phyloP scores from a whole-genome alignment of 2,797 vertebrate species.

The Dendrocincla tyrannina region DNA sequence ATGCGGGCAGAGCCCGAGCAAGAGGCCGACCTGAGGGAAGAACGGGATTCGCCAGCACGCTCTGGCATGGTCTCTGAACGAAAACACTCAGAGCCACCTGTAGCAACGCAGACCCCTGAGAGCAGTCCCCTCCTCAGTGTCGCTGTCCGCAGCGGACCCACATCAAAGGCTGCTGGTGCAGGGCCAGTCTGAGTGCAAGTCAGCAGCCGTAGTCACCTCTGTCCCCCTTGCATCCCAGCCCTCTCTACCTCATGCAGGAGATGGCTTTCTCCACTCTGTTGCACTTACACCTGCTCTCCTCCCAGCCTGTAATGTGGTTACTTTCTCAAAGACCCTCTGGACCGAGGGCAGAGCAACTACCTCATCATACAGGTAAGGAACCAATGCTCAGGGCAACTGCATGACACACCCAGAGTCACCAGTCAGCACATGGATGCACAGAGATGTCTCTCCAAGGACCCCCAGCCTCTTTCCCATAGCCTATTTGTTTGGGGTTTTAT shows the following conservation, averaged over 20 bases:
- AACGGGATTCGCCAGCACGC: background rate
- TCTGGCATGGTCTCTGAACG: background rate
- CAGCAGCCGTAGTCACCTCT: background rate
- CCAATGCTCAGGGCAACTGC: rapidly evolving
- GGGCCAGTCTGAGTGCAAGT: background rate
- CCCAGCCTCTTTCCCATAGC: background rate
- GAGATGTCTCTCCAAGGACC: background rate
- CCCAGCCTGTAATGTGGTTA: background rate
- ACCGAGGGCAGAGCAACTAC: background rate
- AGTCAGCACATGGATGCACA: rapidly evolving
- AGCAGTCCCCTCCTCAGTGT: background rate
- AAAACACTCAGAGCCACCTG: background rate
- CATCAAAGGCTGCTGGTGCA: background rate
- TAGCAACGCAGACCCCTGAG: background rate
- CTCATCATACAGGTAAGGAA: background rate
- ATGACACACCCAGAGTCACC: rapidly evolving
- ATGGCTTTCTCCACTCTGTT: background rate
- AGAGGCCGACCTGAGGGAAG: background rate
- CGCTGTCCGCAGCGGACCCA: background rate
- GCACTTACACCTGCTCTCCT: background rate
- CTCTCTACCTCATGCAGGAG: background rate
- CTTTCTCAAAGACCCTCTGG: background rate
- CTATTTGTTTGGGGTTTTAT: background rate
- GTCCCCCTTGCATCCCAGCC: background rate
- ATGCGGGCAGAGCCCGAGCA: background rate